Conservation (phyloP, 2,797 vertebrate genomes). For the Scomberomorus guttatus region DNA sequence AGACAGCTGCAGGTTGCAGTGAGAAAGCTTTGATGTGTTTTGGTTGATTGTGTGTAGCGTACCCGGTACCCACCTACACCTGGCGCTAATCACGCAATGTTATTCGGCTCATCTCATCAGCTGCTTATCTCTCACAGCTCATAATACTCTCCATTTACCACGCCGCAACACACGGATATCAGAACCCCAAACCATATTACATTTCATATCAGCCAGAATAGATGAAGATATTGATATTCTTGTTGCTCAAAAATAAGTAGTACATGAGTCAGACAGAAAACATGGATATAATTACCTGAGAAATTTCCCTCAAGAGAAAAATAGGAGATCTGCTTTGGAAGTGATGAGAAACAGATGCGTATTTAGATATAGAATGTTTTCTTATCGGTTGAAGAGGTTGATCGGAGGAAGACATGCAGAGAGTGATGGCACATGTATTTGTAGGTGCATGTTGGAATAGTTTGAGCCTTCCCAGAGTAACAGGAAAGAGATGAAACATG, state of each 20-base stretch:
- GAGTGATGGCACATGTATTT: background rate
- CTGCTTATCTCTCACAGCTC: conserved; percentile 38
- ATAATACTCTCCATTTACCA: conserved; percentile 23
- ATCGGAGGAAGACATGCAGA: background rate
- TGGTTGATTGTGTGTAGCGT: conserved; percentile 25
- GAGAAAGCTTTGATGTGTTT: conserved; percentile 41
- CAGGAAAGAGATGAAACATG: conserved; percentile 27
- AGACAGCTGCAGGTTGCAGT: conserved; percentile 1
- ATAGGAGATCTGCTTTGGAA: background rate
- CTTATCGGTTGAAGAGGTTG: conserved; percentile 22
- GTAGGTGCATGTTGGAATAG: background rate
- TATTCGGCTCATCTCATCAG: conserved; percentile 41
- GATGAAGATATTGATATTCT: conserved; percentile 34
- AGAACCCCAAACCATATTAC: conserved; percentile 36
- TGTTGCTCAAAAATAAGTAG: conserved; percentile 2
- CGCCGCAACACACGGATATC: conserved; percentile 26
- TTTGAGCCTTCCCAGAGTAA: background rate
- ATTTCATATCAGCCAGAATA: conserved; percentile 34
- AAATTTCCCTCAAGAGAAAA: conserved; percentile 5
- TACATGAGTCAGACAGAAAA: conserved; percentile 10
- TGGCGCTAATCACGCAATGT: conserved; percentile 50
- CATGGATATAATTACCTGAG: conserved; percentile 16
- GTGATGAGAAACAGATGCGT: conserved; percentile 34
- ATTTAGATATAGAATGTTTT: conserved; percentile 22
- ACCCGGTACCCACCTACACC: conserved; percentile 38